Conservation (phyloP, 2,888 invertebrate genomes). For the Drosophila anceps region DNA sequence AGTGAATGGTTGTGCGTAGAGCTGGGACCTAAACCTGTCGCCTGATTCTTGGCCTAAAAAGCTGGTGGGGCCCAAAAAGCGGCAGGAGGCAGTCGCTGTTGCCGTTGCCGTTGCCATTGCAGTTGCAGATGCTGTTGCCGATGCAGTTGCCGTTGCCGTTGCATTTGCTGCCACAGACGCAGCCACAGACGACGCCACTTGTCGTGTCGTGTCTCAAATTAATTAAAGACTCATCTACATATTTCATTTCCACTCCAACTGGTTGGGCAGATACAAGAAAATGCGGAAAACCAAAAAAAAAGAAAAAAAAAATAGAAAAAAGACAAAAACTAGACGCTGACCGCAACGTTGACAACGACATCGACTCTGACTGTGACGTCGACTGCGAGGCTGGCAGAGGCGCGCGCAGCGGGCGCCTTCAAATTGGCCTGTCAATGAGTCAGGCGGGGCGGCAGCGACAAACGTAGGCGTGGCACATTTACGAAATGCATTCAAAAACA, state of each 20-base stretch:
- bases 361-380: constrained; percentile 7
- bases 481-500: constrained; percentile 53
- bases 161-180: constrained; percentile 49
- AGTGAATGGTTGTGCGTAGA: constrained; percentile 7
- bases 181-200: constrained; percentile 76
- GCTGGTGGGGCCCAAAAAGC: constrained; percentile 39
- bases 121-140: constrained; percentile 8
- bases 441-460: constrained; percentile 37
- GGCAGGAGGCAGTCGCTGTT: constrained; percentile 64
- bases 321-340: constrained; percentile 56
- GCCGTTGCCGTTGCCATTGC: constrained; percentile 18
- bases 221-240: constrained; percentile 82
- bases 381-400: constrained; percentile 18
- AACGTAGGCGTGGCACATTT: constrained; percentile 47
- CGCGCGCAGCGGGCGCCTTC: constrained; percentile 62
- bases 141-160: constrained; percentile 19
- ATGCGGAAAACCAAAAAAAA: constrained; percentile 68
- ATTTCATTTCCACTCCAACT: constrained; percentile 80
- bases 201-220: constrained; percentile 82
- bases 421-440: constrained; percentile 77
- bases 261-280: constrained; percentile 67
- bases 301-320: background rate
- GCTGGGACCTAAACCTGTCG: constrained; percentile 34
- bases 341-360: constrained; percentile 59
- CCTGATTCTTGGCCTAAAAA: constrained; percentile 71